phyloP scores from a whole-genome alignment of 2,888 invertebrate species.

The Athrips mouffetella region DNA sequence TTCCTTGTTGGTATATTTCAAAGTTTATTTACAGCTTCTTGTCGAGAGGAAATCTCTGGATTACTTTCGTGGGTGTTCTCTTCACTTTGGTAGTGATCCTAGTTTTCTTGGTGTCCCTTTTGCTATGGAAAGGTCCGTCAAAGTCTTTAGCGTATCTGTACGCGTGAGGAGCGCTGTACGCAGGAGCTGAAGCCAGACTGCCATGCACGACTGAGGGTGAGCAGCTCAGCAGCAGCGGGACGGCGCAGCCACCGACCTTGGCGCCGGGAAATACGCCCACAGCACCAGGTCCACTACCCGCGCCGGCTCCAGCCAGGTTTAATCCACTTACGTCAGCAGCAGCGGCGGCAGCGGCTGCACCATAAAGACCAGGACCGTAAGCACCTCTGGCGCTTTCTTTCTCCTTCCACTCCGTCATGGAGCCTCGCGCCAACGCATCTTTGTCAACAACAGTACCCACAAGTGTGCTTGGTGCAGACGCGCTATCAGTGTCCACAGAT shows the following conservation, averaged over 20 bases:
- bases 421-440: slow-evolving; percentile 32
- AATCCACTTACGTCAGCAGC: background rate
- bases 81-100: slow-evolving; percentile 26
- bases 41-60: slow-evolving; percentile 13
- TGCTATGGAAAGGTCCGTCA: slow-evolving; percentile 41
- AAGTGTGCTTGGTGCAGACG: slow-evolving; percentile 35
- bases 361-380: slow-evolving; percentile 36
- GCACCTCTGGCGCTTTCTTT: slow-evolving; percentile 33
- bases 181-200: slow-evolving; percentile 40
- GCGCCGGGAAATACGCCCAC: slow-evolving; percentile 64
- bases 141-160: slow-evolving; percentile 55
- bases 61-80: slow-evolving; percentile 13
- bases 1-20: too few species aligned
- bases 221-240: slow-evolving; percentile 65
- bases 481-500: slow-evolving; percentile 38
- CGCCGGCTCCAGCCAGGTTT: too few species aligned
- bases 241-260: slow-evolving; percentile 58
- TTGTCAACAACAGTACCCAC: slow-evolving; percentile 42
- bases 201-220: slow-evolving; percentile 63
- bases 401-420: slow-evolving; percentile 43
- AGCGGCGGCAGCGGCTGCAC: slow-evolving; percentile 15
- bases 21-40: slow-evolving; percentile 14
- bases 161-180: slow-evolving; percentile 39
- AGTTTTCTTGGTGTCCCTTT: slow-evolving; percentile 50
- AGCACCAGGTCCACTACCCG: slow-evolving; percentile 34